Base-by-base conservation (phyloP, 2,113 vertebrate genomes). In the Meles meles region DNA sequence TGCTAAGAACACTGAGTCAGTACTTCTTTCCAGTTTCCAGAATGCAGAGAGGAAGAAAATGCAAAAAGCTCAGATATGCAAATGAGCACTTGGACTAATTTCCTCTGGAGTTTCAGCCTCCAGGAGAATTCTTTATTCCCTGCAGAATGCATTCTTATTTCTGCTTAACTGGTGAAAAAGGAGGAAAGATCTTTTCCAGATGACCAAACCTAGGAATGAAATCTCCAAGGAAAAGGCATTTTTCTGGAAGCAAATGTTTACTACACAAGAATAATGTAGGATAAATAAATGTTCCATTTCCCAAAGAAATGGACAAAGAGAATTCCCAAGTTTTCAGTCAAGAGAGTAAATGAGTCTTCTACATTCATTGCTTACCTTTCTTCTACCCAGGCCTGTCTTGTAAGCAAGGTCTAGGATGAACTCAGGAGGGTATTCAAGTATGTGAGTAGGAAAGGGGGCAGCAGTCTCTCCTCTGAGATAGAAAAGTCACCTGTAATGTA, bases 141-240 rank as follows among this genome's bases (percentile, higher is more conserved):
- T 86, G n/a, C 12, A 92, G 88, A 77, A 91, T n/a, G 27, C 42
- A 85, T 57, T 87, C 71, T 87, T 72, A 0, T 93, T 94, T 94
- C 89, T 96, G 92, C 47, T 72, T 93, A 93, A 93, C 15, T 72
- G 37, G 65, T 84, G 39, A 49, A 95, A 94, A 94, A 61, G n/a
- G 23, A 42, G 67, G 57, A 59, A 80, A 72, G 34, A 18, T 47
- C 61, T 57, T 57, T 85, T 85, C 42, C 31, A 95, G 81, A 55
- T 9, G 44, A 88, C 69, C 81, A 76, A 59, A 23, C 27, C 49
- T 18, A 61, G 29, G 61, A 92, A 92, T 52, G 39, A 93, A 87
- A 23, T 91, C 20, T 93, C 34, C 14, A 6, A 81, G 63, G 55
- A 77, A 96, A 94, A 90, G 34, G 55, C 12, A 63, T 57, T 93